Conservation (phyloP, 2,888 invertebrate genomes). For the Thymelicus acteon region DNA sequence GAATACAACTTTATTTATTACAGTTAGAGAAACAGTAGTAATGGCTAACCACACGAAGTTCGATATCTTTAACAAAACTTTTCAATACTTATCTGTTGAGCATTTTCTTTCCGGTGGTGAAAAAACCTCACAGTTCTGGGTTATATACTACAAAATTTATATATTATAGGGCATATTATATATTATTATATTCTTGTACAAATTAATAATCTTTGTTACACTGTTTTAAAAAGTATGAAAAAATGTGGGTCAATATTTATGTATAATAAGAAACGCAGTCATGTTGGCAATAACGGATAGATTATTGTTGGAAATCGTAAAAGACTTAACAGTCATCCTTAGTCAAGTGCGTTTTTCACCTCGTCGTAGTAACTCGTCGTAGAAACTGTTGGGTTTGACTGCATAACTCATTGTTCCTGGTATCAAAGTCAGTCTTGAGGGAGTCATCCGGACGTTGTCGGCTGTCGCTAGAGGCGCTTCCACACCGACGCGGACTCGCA, state of each 20-base stretch:
- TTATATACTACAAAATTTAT: no score
- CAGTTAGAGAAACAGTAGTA: background rate
- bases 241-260: no score
- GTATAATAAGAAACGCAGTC: no score
- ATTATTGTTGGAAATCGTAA: no score
- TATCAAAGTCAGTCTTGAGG: slow-evolving; percentile 14
- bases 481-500: slow-evolving; percentile 12
- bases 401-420: slow-evolving; percentile 17
- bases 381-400: slow-evolving; percentile 21
- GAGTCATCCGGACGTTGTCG: background rate
- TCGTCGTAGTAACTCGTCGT: slow-evolving; percentile 4
- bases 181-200: no score
- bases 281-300: no score
- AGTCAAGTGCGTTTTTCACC: no score
- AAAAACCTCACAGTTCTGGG: background rate
- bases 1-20: background rate
- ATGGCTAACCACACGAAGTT: background rate
- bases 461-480: slow-evolving; percentile 1
- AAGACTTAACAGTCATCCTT: no score
- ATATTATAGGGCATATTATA: no score
- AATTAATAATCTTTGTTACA: no score
- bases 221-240: no score
- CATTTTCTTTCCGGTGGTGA: background rate
- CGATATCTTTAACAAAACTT: slow-evolving; percentile 3
- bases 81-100: background rate